Conservation (phyloP, 2,113 vertebrate genomes). For the Notiomystis cincta region DNA sequence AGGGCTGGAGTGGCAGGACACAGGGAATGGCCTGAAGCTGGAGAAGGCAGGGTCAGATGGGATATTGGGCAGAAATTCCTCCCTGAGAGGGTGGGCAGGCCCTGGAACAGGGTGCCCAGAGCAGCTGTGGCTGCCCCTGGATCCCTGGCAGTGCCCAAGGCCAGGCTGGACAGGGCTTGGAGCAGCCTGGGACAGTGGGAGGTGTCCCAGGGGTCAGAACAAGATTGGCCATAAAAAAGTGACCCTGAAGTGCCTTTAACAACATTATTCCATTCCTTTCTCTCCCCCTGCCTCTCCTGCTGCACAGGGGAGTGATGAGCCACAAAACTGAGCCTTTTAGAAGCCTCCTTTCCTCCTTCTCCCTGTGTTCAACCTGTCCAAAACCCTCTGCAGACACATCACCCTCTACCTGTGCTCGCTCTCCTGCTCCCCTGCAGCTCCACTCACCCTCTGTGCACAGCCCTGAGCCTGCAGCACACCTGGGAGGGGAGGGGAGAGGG, state of each 20-base stretch:
- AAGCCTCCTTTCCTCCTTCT: not conserved
- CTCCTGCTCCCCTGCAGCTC: not conserved
- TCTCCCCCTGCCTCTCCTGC: not conserved
- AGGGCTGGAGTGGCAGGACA: not conserved
- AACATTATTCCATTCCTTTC: not conserved
- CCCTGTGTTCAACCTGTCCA: not conserved
- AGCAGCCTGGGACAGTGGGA: not conserved
- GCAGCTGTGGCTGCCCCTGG: not conserved
- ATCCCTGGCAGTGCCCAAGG: not conserved
- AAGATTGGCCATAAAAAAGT: not conserved
- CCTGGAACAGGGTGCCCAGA: not conserved
- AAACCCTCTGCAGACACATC: not conserved
- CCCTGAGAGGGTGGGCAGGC: rapidly evolving
- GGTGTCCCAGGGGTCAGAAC: not conserved
- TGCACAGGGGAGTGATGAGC: rapidly evolving
- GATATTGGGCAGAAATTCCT: not conserved
- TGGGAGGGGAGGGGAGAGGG: rapidly evolving
- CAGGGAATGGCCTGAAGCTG: not conserved
- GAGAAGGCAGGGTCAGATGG: not conserved
- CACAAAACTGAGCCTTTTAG: not conserved
- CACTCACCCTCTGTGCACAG: not conserved
- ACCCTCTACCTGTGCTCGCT: not conserved
- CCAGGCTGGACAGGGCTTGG: not conserved
- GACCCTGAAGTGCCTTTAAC: not conserved
- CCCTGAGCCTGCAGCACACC: not conserved